Base-by-base conservation (phyloP, 2,797 vertebrate species). In the Triplophysa bombifrons region DNA sequence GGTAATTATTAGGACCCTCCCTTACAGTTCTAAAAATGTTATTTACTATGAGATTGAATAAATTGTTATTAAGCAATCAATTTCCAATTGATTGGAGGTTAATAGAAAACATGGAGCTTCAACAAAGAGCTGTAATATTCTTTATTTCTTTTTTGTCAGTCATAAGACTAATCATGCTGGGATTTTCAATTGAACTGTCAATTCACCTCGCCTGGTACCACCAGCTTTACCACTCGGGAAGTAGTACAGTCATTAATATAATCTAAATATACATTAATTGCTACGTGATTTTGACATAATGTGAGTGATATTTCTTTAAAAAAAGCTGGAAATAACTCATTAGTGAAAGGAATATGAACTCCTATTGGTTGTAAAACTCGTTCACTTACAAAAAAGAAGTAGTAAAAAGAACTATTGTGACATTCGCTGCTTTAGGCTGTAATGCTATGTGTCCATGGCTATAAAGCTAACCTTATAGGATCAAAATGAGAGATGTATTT, bases 131-230 rank as follows among this genome's bases (percentile, higher is more conserved):
- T 76, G 79, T 80, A 80, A 83, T 80, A 83, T 81, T 80, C 19
- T 55, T 71, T 61, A 10, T 70, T 63, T 53, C 11, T n/a, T 79
- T 84, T 75, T 83, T 84, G 69, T 76, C 77, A 84, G 81, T 82
- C 80, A 84, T 85, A 82, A 83, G 64, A 76, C 80, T 74, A 67
- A 78, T 85, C 85, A 80, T 58, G 80, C 82, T 86, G 83, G 69
- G 85, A 76, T 69, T 83, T 86, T 80, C 84, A 84, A 86, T 84
- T 85, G 84, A 82, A 84, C 80, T 82, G 83, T 80, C 81, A 84
- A 74, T 82, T 87, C 77, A 74, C 60, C 58, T 82, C 66, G 74
- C 60, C 68, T 38, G 41, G 82, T 83, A 72, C 82, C 72, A 80
- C 30, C 56, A 69, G 74, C 76, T 61, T 80, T 82, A 79, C 67